Evolutionary conservation across 2,888 invertebrate genomes (phyloP).

Genomic region (Zootermopsis nevadensis): DNA sequence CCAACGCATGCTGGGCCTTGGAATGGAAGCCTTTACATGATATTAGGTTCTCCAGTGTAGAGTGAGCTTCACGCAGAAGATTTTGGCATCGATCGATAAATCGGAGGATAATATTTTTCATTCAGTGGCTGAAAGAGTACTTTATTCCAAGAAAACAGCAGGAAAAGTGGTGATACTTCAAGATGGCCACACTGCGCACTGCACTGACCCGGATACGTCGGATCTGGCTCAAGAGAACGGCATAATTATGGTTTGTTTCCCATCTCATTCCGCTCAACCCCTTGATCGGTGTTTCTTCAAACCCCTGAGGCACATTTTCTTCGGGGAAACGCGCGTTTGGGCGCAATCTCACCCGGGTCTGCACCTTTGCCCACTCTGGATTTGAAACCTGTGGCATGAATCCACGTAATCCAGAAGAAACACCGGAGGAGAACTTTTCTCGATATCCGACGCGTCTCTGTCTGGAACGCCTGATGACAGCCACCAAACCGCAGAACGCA

Average conservation of each 20-base stretch:
- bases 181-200: not conserved
- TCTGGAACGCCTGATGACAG: no score
- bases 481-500: no score
- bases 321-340: conserved; percentile 48
- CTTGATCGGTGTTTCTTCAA: conserved; percentile 57
- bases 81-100: no score
- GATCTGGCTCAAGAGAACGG: not conserved
- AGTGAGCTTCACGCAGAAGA: no score
- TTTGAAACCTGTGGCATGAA: no score
- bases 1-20: no score
- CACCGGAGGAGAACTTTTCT: no score
- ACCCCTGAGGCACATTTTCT: conserved; percentile 55
- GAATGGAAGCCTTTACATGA: no score
- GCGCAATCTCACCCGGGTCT: conserved; percentile 52
- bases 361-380: conserved; percentile 53
- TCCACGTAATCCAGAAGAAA: no score
- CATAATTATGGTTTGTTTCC: not conserved
- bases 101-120: no score
- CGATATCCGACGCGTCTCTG: no score
- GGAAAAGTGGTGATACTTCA: not conserved
- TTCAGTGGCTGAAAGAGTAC: not conserved
- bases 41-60: no score
- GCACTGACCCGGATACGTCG: not conserved
- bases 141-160: not conserved
- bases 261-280: conserved; percentile 52